Conservation (phyloP, 1,140 invertebrate genomes). For the Tribolium madens region DNA sequence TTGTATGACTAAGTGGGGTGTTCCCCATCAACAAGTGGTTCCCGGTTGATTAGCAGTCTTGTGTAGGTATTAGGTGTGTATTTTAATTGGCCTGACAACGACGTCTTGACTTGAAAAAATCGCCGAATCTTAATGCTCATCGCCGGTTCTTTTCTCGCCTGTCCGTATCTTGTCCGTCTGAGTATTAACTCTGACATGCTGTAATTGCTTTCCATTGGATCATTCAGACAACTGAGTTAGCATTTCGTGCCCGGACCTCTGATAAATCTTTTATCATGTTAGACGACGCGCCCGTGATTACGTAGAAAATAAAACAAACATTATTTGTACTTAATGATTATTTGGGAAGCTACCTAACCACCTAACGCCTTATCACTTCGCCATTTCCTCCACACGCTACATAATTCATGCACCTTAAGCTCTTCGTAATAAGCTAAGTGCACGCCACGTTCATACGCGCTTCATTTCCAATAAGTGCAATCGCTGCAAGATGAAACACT, state of each 20-base stretch:
- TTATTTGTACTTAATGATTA: constrained; percentile 26
- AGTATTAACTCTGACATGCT: constrained; percentile 49
- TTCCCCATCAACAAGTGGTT: constrained; percentile 58
- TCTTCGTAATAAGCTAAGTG: constrained; percentile 19
- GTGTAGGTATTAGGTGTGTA: constrained; percentile 47
- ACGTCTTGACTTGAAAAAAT: constrained; percentile 17
- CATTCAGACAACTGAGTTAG: constrained; percentile 53
- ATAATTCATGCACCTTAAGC: constrained; percentile 20
- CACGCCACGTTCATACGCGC: background rate
- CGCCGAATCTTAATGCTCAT: constrained; percentile 36
- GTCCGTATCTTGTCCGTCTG: constrained; percentile 38
- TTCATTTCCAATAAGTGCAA: constrained; percentile 13
- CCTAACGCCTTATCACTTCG: constrained; percentile 25
- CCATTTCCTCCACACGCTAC: constrained; percentile 26
- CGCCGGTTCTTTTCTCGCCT: constrained; percentile 18
- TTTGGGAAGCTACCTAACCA: constrained; percentile 22
- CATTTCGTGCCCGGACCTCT: constrained; percentile 51
- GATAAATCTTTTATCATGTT: constrained; percentile 47
- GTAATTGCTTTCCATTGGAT: constrained; percentile 52
- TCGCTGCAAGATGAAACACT: background rate
- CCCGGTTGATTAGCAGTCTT: constrained; percentile 53
- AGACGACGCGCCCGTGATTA: constrained; percentile 35
- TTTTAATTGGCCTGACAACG: constrained; percentile 6
- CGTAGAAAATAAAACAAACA: constrained; percentile 38
- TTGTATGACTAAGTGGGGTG: constrained; percentile 51